Percentiles rank a stretch among this genome's conserved stretches.
These are phyloP conservation scores for Narcine bancroftii DNA, from an alignment of 2,113 vertebrate species.

Conservation along the genomic window DNA sequence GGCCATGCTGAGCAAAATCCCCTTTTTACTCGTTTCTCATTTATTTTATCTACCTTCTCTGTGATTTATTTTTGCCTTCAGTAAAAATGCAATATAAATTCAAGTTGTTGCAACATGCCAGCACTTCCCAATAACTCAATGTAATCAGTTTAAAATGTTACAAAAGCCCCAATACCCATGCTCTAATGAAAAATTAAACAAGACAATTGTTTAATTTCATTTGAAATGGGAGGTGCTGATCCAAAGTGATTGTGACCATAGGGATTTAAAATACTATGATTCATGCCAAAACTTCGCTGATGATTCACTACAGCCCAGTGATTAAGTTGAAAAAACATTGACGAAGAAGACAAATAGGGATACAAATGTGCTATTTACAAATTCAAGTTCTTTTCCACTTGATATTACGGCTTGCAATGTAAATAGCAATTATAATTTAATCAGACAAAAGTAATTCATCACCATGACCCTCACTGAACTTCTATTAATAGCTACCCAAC, in stretches of 20 bases:
- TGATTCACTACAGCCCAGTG: not conserved
- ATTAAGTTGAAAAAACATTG: not conserved
- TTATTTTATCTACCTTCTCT: not conserved
- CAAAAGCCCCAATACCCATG: not conserved
- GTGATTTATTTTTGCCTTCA: not conserved
- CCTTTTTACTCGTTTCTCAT: not conserved
- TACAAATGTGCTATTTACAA: not conserved
- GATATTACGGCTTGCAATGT: not conserved
- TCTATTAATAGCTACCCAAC: not conserved
- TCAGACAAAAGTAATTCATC: not conserved
- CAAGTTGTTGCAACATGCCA: not conserved
- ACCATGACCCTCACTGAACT: not conserved
- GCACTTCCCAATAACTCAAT: not conserved
- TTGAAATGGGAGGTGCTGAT: not conserved
- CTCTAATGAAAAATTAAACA: not conserved
- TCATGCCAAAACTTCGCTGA: not conserved
- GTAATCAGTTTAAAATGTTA: not conserved
- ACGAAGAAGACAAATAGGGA: not conserved
- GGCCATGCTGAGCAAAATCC: not conserved
- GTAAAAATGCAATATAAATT: not conserved
- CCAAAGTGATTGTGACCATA: not conserved
- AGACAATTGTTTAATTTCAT: not conserved
- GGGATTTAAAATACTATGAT: not conserved
- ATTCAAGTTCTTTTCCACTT: not conserved
- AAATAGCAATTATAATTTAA: slow-evolving; percentile 3